Percentiles rank a stretch among this genome's conserved stretches.
Evolutionary conservation across 2,888 invertebrate species (phyloP).

Genomic region (Teleogryllus oceanicus): DNA sequence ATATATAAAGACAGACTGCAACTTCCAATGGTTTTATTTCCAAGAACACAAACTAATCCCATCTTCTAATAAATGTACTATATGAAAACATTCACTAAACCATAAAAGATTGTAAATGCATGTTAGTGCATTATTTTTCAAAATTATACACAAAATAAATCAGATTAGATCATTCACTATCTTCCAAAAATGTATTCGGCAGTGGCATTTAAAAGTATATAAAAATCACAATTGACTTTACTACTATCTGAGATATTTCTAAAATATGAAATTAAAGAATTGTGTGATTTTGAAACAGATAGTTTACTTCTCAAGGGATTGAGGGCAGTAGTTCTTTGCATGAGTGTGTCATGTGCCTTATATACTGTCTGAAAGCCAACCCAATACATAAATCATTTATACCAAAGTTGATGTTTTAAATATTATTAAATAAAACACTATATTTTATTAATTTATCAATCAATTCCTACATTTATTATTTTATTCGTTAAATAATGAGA

Average conservation of each 20-base stretch:
- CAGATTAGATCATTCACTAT: slow-evolving; percentile 26
- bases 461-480: too few species aligned
- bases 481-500: too few species aligned
- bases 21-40: too few species aligned
- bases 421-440: too few species aligned
- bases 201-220: slow-evolving; percentile 44
- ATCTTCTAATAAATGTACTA: too few species aligned
- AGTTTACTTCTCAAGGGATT: slow-evolving; percentile 40
- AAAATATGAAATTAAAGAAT: slow-evolving; percentile 40
- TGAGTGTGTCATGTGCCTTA: slow-evolving; percentile 38
- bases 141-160: not conserved
- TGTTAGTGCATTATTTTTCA: not conserved
- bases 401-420: too few species aligned
- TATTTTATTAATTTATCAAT: too few species aligned
- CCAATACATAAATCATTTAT: not conserved
- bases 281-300: slow-evolving; percentile 36
- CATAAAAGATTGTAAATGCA: too few species aligned
- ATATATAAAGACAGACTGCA: too few species aligned
- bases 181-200: slow-evolving; percentile 48
- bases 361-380: slow-evolving; percentile 36
- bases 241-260: slow-evolving; percentile 42
- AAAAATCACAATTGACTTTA: slow-evolving; percentile 45
- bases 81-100: too few species aligned
- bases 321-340: slow-evolving; percentile 39
- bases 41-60: too few species aligned